Evolutionary conservation across 2,113 vertebrate species (phyloP).

Genomic region (Muntiacus reevesi): DNA sequence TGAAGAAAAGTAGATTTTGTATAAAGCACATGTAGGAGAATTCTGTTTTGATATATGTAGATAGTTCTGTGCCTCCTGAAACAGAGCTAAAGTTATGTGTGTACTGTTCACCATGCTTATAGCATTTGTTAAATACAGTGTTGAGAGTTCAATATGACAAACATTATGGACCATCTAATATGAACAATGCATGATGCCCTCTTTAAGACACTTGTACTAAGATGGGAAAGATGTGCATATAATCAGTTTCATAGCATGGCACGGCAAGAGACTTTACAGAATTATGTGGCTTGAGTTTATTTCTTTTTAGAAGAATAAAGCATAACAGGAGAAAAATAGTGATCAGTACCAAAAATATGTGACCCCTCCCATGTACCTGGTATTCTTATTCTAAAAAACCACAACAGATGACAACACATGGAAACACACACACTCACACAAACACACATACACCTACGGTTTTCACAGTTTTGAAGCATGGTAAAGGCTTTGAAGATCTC

Average conservation of each 20-base stretch:
- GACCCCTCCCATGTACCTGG: rapidly evolving
- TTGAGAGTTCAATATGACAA: background rate
- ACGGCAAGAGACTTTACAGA: background rate
- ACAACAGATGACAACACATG: background rate
- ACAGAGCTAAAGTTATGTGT: background rate
- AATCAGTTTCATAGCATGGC: background rate
- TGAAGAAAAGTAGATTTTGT: background rate
- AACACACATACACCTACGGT: rapidly evolving
- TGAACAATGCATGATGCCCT: background rate
- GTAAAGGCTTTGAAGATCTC: background rate
- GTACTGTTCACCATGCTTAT: background rate
- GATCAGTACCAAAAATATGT: background rate
- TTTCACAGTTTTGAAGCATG: background rate
- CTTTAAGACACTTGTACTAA: background rate
- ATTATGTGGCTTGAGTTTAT: background rate
- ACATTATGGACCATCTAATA: background rate
- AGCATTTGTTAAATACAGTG: background rate
- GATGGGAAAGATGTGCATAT: background rate
- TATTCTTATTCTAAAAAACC: background rate
- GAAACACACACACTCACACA: background rate
- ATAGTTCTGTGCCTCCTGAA: background rate
- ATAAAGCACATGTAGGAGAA: background rate
- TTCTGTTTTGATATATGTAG: background rate
- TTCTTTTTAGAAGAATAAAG: background rate
- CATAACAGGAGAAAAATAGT: background rate